Base-by-base conservation (phyloP, 2,888 invertebrate genomes). In the Dasypolia templi region DNA sequence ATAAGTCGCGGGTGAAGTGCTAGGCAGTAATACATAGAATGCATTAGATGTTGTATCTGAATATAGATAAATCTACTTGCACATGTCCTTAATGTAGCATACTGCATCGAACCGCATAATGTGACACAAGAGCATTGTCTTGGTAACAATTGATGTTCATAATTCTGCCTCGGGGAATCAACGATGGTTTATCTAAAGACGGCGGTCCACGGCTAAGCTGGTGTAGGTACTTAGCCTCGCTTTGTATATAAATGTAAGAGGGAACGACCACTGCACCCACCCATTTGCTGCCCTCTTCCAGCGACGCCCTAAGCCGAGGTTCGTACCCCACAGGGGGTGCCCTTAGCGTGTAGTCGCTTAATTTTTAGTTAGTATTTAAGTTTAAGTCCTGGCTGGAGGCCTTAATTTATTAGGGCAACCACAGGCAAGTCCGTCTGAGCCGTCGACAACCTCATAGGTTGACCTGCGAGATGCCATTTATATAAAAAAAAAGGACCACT, bases 131-230 rank as follows among this genome's bases (percentile, higher is more conserved):
- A 39, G 72, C 49, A 74, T 77, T 74, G 75, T 82, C 65, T 74
- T 55, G 59, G 56, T 73, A 80, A 77, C 80, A 80, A 77, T 80
- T 77, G 80, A 77, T 64, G 71, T 82, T 83, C 71, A 83, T 80
- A 71, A 83, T 75, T 73, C 65, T 49, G 39, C 71, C 72, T 62
- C 53, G 35, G 42, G 73, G 65, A 51, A 65, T 11, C 32, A 22
- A 51, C 42, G 56, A 62, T 65, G 44, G 29, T 49, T 78, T 75
- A 75, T 79, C 72, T 55, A 46, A 68, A 68, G 42, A n/a, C 19
- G 14, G 19, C 19, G 11, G 42, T 11, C n/a, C 19, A 44, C 1
- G 3, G 51, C 53, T 67, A 53, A 66, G 39, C 51, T 19, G 29
- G 29, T 12, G 39, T 17, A 3, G 6, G 9, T 32, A 9, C 12